Base-by-base conservation (phyloP, 2,888 invertebrate genomes). In the Dasypolia templi region DNA sequence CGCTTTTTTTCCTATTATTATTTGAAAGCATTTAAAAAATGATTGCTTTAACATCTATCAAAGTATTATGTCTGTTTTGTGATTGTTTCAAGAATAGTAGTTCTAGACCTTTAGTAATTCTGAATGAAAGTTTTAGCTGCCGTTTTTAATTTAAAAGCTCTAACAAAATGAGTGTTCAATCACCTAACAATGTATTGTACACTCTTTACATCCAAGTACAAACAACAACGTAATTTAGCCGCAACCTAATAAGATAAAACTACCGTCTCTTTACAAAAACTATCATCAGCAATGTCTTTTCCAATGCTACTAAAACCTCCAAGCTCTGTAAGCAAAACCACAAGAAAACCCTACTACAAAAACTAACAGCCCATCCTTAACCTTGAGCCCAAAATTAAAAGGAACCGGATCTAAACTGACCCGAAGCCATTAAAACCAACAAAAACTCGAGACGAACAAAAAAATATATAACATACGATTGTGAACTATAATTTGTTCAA, bases 371-470 rank as follows among this genome's bases (percentile, higher is more conserved):
- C 32, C 46, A 55, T 65, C 63, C 7, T 39, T 63, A 55, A 72
- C 87, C 87, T 86, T 85, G 85, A 62, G 49, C 49, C 39, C 35
- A 64, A 75, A 59, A 49, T 46, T 55, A 61, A 71, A 64, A 72
- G 73, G 62, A 75, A 82, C 85, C 87, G 85, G 87, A 86, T 85
- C 61, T 58, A 2, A 68, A 29, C 17, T 81, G 78, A 79, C 73
- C 82, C 73, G 49, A 74, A 68, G 62, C 42, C 73, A 86, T 86
- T 85, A 85, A 59, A 51, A 9, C 39, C 11, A 56, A 72, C 66
- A 85, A 86, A 85, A 86, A 86, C 26, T 55, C 32, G 26, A 77
- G 69, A 78, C 53, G 32, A 39, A 67, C 63, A 79, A 84, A 86
- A 86, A 86, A 80, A 61, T 55, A 61, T 58, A 61, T 56, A 75